Conservation (phyloP, 2,888 invertebrate species). For the Platynereis dumerilii region DNA sequence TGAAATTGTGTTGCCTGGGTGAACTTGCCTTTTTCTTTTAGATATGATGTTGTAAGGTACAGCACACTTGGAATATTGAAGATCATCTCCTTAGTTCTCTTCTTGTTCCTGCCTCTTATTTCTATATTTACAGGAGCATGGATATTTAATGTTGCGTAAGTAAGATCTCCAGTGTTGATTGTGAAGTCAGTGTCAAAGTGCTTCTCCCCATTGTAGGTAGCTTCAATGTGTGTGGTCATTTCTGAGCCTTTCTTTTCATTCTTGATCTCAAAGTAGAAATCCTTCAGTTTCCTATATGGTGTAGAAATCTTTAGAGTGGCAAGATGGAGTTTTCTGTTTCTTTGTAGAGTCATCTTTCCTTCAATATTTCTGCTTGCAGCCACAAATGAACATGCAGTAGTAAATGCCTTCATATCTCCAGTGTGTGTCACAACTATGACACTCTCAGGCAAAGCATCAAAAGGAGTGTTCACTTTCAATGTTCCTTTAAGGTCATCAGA, state of each 20-base stretch:
- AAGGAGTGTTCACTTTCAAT: not conserved
- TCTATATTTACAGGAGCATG: constrained; percentile 13
- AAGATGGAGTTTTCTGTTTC: not conserved
- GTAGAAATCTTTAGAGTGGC: not conserved
- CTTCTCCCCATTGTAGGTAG: constrained; percentile 5
- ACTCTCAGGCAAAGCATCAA: not conserved
- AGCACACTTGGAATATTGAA: constrained; percentile 11
- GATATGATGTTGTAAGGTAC: constrained; percentile 25
- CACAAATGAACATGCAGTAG: constrained; percentile 3
- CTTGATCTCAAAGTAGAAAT: not conserved
- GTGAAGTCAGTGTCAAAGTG: not conserved
- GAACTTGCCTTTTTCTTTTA: not conserved
- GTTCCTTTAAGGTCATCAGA: constrained; percentile 12
- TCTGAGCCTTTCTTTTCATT: too few relatives aligned
- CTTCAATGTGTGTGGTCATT: not conserved
- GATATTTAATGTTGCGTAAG: constrained; percentile 14
- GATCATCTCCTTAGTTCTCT: not conserved
- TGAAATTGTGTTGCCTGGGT: constrained; percentile 10
- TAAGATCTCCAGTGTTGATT: constrained; percentile 30
- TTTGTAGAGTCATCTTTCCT: not conserved
- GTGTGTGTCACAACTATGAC: constrained; percentile 13
- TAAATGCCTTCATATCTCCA: constrained; percentile 28
- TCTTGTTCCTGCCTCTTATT: not conserved
- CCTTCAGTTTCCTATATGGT: not conserved
- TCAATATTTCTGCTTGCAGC: not conserved